Conservation (phyloP, 2,888 invertebrate species). For the Lepetodrilus schrolli region DNA sequence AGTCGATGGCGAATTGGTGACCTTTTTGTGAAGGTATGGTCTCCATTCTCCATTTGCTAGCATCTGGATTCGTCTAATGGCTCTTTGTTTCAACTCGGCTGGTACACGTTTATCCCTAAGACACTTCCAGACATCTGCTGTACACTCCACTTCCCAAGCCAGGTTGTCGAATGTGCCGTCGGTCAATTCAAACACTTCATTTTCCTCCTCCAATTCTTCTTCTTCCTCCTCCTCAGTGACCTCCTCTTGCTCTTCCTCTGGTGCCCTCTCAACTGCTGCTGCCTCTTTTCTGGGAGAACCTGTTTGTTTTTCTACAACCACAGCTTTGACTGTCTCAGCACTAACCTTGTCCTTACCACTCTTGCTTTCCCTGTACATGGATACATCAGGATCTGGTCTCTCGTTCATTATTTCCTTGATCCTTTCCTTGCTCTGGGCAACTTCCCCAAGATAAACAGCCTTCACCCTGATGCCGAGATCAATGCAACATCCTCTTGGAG, state of each 20-base stretch:
- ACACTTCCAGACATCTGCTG: slow-evolving; percentile 62
- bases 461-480: not conserved
- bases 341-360: not conserved
- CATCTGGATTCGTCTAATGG: slow-evolving; percentile 55
- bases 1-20: slow-evolving; percentile 49
- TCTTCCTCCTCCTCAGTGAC: slow-evolving; percentile 20
- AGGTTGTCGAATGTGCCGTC: slow-evolving; percentile 60
- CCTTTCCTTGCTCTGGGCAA: slow-evolving; percentile 16
- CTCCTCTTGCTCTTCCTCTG: not conserved
- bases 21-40: slow-evolving; percentile 51
- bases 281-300: not conserved
- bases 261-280: not conserved
- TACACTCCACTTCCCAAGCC: slow-evolving; percentile 70
- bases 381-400: slow-evolving; percentile 42
- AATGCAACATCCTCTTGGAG: not conserved
- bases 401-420: slow-evolving; percentile 46
- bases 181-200: slow-evolving; percentile 54
- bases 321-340: not conserved
- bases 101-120: slow-evolving; percentile 54
- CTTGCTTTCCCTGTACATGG: slow-evolving; percentile 31
- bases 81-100: slow-evolving; percentile 51
- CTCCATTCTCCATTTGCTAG: slow-evolving; percentile 67
- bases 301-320: not conserved
- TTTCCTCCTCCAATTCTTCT: slow-evolving; percentile 54
- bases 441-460: not conserved